Base-by-base conservation (phyloP, 2,797 vertebrate genomes). In the Anguilla megastoma region DNA sequence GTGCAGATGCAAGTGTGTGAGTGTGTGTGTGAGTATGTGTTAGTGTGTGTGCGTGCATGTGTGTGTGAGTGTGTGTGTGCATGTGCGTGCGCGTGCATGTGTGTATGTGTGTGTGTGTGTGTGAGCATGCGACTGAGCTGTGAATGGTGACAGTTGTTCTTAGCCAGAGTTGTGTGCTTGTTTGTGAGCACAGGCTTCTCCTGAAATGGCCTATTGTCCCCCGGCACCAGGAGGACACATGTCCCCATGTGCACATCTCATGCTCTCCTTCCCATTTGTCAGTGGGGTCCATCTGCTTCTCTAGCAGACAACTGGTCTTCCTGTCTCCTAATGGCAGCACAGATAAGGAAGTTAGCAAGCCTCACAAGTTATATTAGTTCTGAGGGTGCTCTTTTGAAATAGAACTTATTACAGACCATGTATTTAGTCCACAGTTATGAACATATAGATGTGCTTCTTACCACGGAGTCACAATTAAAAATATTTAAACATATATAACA, bases 211-310 rank as follows among this genome's bases (percentile, higher is more conserved):
- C n/a, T 45, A 63, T 85, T 86, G 87, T 83, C 56, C 54, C 7
- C n/a, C 10, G 5, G 18, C 54, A 48, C 41, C 2, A 1, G 41
- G 66, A n/a, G 41, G 87, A 88, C 84, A 88, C 69, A 88, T 84
- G 87, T 36, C 36, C 76, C 71, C 66, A 45, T 79, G 87, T 82
- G 84, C 41, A 18, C 30, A 50, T 74, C 85, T 88, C 52, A 80
- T 88, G 69, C 66, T 71, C n/a, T 33, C 58, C 87, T 80, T 85
- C 69, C 84, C 84, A 79, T 86, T 83, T 80, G 71, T 86, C 76
- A 54, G 58, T 33, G 18, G 71, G 18, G 2, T 54, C 85, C 76
- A 50, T 86, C 41, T 88, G 88, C 84, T 63, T 60, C 74, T 58
- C 69, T 48, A 14, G n/a, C 52, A n/a, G 69, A 85, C 84, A 52